Evolutionary conservation across 2,888 invertebrate species (phyloP), one percentile per base, ranked within the genome.

Genomic region (Tridacna crocea): DNA sequence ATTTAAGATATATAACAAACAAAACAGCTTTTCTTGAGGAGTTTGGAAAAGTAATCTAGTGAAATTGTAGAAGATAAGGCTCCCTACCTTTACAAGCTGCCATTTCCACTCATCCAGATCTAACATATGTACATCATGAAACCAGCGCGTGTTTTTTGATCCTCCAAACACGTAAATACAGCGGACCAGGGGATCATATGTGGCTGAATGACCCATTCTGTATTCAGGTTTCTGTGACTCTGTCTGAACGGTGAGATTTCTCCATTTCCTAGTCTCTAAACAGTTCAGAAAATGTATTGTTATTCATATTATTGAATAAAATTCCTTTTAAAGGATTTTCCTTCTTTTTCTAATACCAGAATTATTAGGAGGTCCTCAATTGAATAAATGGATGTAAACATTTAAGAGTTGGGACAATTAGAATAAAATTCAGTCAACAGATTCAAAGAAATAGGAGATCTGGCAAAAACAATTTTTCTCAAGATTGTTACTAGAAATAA

Each of bases 181-280:
- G 19, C 92, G 77, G 22, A 93, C 88, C 17, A 90, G 90, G 47
- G 93, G 92, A 80, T 94, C 93, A 79, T 92, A 93, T 10, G 92
- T 92, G 1, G 93, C 92, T 24, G 93, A 92, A 88, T 94, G 94
- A n/a, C 94, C 94, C 91, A 94, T 93, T 19, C 94, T 85, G 58
- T 89, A 89, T 76, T 93, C 92, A 19, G 92, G 91, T 51, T 90
- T 92, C 75, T 88, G 88, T n/a, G 89, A 88, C 46, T 92, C 92
- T 22, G 88, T 87, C 60, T 77, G 82, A 13, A 91, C 83, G 10
- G 87, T 84, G 17, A 87, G 85, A 68, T 83, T 85, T 66, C 83
- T 89, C 93, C 93, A 93, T 46, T 89, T 87, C 61, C 92, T 83
- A 19, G 91, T 92, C 26, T 91, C 92, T 92, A 17, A 83, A 72